phyloP scores from a whole-genome alignment of 2,113 vertebrate genomes.

The Albula glossodonta region DNA sequence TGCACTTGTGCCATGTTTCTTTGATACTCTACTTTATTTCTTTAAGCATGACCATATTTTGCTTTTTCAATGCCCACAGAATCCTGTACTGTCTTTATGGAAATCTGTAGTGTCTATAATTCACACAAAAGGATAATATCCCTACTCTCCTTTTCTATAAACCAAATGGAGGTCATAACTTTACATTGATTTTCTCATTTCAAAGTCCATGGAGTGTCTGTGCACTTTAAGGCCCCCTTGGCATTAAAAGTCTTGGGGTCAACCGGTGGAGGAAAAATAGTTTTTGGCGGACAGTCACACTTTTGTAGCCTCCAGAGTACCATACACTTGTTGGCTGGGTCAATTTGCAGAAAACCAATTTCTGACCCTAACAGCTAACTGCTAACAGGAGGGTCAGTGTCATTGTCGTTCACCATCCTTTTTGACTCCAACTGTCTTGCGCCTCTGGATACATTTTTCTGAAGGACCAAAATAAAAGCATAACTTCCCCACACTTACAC shows the following conservation, averaged over 20 bases:
- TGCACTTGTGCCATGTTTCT: neutral
- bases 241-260: neutral
- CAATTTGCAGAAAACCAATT: neutral
- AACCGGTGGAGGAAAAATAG: neutral
- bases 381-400: slow-evolving; percentile 27
- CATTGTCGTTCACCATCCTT: slow-evolving; percentile 34
- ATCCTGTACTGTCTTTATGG: slow-evolving; percentile 33
- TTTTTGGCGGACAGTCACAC: neutral
- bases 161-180: slow-evolving; percentile 31
- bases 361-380: slow-evolving; percentile 32
- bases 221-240: neutral
- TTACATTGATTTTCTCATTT: slow-evolving; percentile 40
- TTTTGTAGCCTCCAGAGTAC: neutral
- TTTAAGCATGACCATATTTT: slow-evolving; percentile 25
- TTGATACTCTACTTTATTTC: slow-evolving; percentile 15
- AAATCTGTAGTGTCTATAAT: slow-evolving; percentile 17
- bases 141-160: slow-evolving; percentile 23
- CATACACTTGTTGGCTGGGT: neutral
- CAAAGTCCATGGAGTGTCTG: slow-evolving; percentile 4
- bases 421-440: slow-evolving; percentile 39
- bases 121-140: slow-evolving; percentile 26
- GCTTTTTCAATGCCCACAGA: slow-evolving; percentile 20
- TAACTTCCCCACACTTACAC: neutral
- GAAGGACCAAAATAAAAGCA: neutral
- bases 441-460: neutral